Evolutionary conservation across 64 coral and sea anemone species (phyloP).

Genomic region (Astreopora myriophthalma): DNA sequence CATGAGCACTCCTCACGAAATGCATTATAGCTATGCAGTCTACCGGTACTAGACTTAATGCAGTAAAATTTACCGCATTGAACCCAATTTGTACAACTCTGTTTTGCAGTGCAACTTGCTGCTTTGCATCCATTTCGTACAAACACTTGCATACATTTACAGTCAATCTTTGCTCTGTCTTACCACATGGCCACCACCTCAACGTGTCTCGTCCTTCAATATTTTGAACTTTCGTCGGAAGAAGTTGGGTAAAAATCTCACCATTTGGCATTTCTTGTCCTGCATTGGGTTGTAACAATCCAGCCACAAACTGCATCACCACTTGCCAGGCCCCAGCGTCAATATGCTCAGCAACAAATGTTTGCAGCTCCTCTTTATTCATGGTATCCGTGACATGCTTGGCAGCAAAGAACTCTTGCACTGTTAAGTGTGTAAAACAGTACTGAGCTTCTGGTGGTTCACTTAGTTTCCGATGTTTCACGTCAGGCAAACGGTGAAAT

Average conservation of each 20-base stretch:
- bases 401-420: conserved; percentile 80
- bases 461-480: not conserved
- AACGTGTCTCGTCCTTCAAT: too few relatives aligned
- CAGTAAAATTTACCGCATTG: too few relatives aligned
- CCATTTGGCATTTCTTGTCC: not conserved
- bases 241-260: not conserved
- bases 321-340: conserved; percentile 13
- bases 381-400: conserved; percentile 10
- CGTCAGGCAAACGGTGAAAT: conserved; percentile 55
- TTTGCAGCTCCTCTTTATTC: not conserved
- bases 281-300: conserved; percentile 1
- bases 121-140: not conserved
- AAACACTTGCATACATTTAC: not conserved
- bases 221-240: not conserved
- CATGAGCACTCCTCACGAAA: too few relatives aligned
- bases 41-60: too few relatives aligned
- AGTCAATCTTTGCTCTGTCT: not conserved
- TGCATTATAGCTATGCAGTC: too few relatives aligned
- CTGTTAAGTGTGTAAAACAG: conserved; percentile 73
- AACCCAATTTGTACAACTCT: not conserved
- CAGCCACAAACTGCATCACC: conserved; percentile 63
- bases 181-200: not conserved
- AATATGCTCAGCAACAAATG: conserved; percentile 6
- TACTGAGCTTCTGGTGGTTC: not conserved
- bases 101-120: not conserved